A percentile compares a stretch with the other conserved stretches of the same genome.
Conservation (phyloP, 1,140 invertebrate species). For the Anthonomus grandis region DNA sequence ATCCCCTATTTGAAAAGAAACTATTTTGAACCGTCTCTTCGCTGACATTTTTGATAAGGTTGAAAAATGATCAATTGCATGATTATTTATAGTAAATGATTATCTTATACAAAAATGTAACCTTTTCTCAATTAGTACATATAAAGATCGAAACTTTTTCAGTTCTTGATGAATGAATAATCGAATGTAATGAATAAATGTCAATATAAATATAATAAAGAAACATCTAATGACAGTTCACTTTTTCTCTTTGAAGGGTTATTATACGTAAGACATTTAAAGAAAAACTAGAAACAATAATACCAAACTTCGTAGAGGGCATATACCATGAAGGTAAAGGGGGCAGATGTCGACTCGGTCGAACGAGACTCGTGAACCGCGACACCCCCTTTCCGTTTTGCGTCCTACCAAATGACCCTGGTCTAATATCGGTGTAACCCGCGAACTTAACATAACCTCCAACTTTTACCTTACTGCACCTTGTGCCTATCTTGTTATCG, state of each 20-base stretch:
- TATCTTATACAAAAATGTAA: too few relatives aligned
- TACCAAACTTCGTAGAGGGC: conserved; percentile 14
- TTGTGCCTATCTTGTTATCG: conserved; percentile 22
- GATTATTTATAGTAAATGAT: too few relatives aligned
- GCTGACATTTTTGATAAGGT: too few relatives aligned
- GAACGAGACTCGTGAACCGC: conserved; percentile 23
- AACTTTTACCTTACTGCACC: conserved; percentile 19
- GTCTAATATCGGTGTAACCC: conserved; percentile 14
- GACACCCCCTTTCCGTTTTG: conserved; percentile 29
- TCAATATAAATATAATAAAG: not conserved
- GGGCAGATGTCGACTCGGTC: conserved; percentile 27
- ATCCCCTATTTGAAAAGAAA: too few relatives aligned
- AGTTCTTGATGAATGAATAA: too few relatives aligned
- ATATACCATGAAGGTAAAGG: conserved; percentile 21
- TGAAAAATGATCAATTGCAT: too few relatives aligned
- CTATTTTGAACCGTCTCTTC: too few relatives aligned
- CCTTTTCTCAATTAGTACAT: too few relatives aligned
- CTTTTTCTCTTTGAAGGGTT: too few relatives aligned
- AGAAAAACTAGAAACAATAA: not conserved
- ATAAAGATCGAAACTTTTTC: too few relatives aligned
- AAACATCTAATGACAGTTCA: not conserved
- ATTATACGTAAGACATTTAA: too few relatives aligned
- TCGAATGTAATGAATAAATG: too few relatives aligned
- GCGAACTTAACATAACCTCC: conserved; percentile 14
- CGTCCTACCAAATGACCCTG: conserved; percentile 20